A percentile compares a stretch with the other conserved stretches of the same genome.
Evolutionary conservation across 1,140 invertebrate genomes (phyloP).

Genomic region (Hormaphis cornu): DNA sequence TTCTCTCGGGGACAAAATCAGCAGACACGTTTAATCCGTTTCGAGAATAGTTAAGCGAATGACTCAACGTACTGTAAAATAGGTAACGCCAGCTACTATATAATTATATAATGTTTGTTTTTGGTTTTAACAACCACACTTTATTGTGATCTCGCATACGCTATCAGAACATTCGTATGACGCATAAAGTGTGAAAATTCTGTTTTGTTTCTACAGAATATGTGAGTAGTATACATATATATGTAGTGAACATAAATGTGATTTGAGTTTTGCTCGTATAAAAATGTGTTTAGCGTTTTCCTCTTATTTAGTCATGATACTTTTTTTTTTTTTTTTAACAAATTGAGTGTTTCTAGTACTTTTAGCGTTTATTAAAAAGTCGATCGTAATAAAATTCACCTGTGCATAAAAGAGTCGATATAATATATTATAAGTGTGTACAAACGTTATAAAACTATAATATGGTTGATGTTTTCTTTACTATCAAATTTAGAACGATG

Average conservation of each 20-base stretch:
- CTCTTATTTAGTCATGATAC: too few relatives aligned
- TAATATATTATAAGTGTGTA: not conserved
- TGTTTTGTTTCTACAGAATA: not conserved
- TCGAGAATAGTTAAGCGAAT: not conserved
- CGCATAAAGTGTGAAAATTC: not conserved
- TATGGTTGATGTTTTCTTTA: not conserved
- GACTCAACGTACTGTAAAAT: not conserved
- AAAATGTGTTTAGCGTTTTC: too few relatives aligned
- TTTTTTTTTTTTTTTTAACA: too few relatives aligned
- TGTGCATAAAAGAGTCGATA: too few relatives aligned
- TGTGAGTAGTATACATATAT: too few relatives aligned
- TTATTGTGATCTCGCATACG: not conserved
- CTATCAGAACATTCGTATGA: not conserved
- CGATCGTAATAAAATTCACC: too few relatives aligned
- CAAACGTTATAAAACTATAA: not conserved
- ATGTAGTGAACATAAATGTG: too few relatives aligned
- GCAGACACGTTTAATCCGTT: not conserved
- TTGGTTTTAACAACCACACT: not conserved
- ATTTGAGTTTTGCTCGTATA: too few relatives aligned
- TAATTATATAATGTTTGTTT: slow-evolving; percentile 4
- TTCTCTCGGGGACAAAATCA: not conserved
- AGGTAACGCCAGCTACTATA: too few relatives aligned
- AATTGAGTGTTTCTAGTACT: too few relatives aligned
- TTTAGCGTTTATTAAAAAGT: too few relatives aligned
- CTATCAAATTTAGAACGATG: not conserved